Percentiles rank a stretch among this genome's conserved stretches.
Evolutionary conservation across 2,113 vertebrate species (phyloP).

Genomic region (Sylvia atricapilla): DNA sequence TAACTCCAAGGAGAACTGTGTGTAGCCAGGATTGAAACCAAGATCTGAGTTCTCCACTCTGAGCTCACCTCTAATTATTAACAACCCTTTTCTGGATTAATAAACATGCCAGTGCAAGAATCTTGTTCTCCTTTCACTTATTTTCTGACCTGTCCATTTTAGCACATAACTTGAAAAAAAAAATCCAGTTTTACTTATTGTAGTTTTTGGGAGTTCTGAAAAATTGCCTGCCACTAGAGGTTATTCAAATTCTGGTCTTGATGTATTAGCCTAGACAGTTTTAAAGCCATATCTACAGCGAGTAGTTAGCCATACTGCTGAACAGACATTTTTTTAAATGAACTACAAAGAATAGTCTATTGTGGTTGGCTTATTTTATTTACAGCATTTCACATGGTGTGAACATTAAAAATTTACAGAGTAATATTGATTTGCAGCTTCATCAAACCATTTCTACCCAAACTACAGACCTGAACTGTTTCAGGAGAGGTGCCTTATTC

Average conservation of each 20-base stretch:
- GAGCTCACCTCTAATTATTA: neutral
- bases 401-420: conserved; percentile 74
- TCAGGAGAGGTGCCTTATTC: conserved; percentile 22
- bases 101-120: neutral
- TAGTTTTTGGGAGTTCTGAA: conserved; percentile 71
- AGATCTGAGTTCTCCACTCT: neutral
- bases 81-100: neutral
- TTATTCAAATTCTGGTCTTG: conserved; percentile 77
- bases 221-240: conserved; percentile 77
- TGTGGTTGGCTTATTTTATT: conserved; percentile 68
- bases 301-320: conserved; percentile 78
- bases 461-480: neutral
- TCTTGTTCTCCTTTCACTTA: neutral
- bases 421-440: conserved; percentile 66
- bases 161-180: neutral
- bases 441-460: conserved; percentile 36
- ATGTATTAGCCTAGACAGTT: conserved; percentile 80
- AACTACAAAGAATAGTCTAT: conserved; percentile 70
- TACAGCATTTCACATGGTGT: conserved; percentile 63
- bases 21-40: neutral
- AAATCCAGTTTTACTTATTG: conserved; percentile 1
- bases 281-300: conserved; percentile 74
- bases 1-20: neutral
- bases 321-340: conserved; percentile 76
- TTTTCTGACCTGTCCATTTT: neutral